Evolutionary conservation across 1,140 invertebrate species (phyloP), one percentile per base, ranked within the genome.

Genomic region (Littorina saxatilis): DNA sequence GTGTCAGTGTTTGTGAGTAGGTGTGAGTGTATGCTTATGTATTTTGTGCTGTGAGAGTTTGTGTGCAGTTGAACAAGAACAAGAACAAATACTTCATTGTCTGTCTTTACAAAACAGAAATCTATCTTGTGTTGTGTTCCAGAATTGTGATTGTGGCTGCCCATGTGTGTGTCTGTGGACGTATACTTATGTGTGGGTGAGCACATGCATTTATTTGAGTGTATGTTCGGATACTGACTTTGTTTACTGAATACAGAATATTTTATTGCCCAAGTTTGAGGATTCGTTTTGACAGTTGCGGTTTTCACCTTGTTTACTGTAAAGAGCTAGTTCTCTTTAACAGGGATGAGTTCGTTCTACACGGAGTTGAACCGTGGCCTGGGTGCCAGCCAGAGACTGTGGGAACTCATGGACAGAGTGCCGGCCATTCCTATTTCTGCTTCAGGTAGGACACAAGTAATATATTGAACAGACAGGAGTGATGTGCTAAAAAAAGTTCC

Each of bases 281-380:
- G n/a, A n/a, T 37, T 96, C 95, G 84, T 99, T 99, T 91, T 99
- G n/a, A n/a, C n/a, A n/a, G n/a, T n/a, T 47, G 23, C 32, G 68
- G 11, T 66, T 47, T 27, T 68, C 29, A 37, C 52, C 75, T 17
- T 43, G n/a, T 74, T 66, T 32, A 39, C 32, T 2, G 37, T 70
- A 29, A 2, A 39, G 5, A n/a, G 2, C 17, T 47, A 17, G 47
- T 61, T 76, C n/a, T 20, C 23, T 78, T 76, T 32, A 82, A 0
- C 81, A 93, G 96, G 97, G 0, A 89, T 99, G 32, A 96, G 96
- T 37, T 96, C 95, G 84, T 99, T 99, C 91, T 99, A 98, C 89
- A 96, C 96, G 0, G 97, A 99, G 90, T 90, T 99, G 82, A 99
- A 98, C 93, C 96, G 96, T 92, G 98, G 97, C 0, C 92, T 99